Percentiles rank a stretch among this genome's conserved stretches.
phyloP scores from a whole-genome alignment of 2,113 vertebrate genomes.

The Edolisoma coerulescens region DNA sequence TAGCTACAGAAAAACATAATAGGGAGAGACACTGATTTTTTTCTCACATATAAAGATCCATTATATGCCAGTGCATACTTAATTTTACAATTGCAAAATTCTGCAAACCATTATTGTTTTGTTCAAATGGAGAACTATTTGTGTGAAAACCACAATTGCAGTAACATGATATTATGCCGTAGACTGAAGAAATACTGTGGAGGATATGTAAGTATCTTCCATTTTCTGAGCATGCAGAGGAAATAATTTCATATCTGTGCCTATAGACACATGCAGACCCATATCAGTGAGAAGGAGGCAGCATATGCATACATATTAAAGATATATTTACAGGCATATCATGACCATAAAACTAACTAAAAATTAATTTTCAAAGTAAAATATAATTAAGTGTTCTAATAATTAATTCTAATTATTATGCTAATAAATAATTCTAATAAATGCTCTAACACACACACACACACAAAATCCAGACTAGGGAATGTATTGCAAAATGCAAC shows the following conservation, averaged over 20 bases:
- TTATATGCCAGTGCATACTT: background rate
- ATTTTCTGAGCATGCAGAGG: background rate
- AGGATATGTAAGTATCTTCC: background rate
- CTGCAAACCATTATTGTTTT: background rate
- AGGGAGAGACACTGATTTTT: background rate
- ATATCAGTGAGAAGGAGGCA: background rate
- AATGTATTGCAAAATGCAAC: background rate
- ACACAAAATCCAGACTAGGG: background rate
- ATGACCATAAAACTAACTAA: background rate
- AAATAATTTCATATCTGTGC: background rate
- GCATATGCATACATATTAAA: rapidly evolving
- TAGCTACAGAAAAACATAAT: background rate
- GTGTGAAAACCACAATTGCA: background rate
- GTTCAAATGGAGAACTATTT: background rate
- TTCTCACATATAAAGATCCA: background rate
- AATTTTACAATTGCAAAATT: background rate
- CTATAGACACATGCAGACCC: background rate
- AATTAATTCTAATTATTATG: background rate
- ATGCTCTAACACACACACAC: background rate
- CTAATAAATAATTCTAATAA: background rate
- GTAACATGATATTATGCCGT: background rate
- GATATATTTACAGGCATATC: background rate
- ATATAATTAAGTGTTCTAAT: background rate
- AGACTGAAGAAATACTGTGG: background rate
- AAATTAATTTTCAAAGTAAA: background rate